Evolutionary conservation across 2,888 invertebrate genomes (phyloP), one percentile per base, ranked within the genome.

Genomic region (Pandemis heparana): DNA sequence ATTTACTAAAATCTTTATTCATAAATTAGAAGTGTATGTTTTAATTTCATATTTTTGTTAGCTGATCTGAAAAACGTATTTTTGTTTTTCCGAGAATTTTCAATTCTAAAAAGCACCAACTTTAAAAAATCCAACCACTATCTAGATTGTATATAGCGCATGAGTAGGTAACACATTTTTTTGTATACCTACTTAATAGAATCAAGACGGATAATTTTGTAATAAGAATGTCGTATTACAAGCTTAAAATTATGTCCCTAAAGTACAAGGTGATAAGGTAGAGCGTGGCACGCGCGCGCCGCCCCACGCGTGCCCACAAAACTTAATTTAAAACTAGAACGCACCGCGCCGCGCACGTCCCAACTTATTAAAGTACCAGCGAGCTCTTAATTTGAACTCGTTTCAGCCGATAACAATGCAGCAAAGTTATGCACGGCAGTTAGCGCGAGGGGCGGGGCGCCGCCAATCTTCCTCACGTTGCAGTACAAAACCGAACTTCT

Each of bases 401-500:
- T 78, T 80, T 84, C 84, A 81, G 82, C 82, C 88, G 88, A 90
- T 91, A 92, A 91, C 89, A 92, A 89, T 91, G 91, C 89, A 90
- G 88, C 84, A 85, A 91, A 91, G 88, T 92, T 88, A 85, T 83
- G 84, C 84, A 83, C 80, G 80, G 83, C 83, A 77, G 82, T 72
- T 71, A 62, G 74, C 79, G 82, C 82, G 56, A 23, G 86, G 85
- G 85, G 89, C 82, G 87, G 84, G 85, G 84, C 81, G 87, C 85
- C 87, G 88, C 87, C 89, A 89, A 90, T 92, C 90, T 89, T 89
- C 87, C 88, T 88, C 85, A 87, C 87, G 85, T 89, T 90, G 90
- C 92, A 92, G 91, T 92, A 90, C 88, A 89, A 89, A 89, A 85
- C 85, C 89, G 89, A 90, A 92, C 90, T 94, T 92, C 92, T 93